These are phyloP conservation scores for Crocallis elinguaria DNA, from an alignment of 2,888 invertebrate genomes.

Conservation along the genomic window DNA sequence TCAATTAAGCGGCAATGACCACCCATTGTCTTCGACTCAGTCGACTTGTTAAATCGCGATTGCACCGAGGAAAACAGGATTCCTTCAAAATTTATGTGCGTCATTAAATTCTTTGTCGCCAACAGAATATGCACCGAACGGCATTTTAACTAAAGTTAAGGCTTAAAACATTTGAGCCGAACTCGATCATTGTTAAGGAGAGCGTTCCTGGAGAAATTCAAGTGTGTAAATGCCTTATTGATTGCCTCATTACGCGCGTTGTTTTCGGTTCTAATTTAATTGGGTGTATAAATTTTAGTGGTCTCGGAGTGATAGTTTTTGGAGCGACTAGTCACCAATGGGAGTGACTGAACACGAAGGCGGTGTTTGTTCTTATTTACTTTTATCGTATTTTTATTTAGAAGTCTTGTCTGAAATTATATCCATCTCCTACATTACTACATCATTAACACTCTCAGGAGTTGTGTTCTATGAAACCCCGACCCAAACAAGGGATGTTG, in stretches of 20 bases:
- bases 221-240: constrained; percentile 53
- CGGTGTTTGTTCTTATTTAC: constrained; percentile 1
- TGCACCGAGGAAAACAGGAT: constrained; percentile 55
- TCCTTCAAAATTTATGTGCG: constrained; percentile 68
- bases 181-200: constrained; percentile 59
- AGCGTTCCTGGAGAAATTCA: constrained; percentile 45
- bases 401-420: constrained; percentile 5
- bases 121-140: constrained; percentile 46
- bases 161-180: constrained; percentile 49
- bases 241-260: constrained; percentile 66
- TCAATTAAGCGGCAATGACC: constrained; percentile 62
- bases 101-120: constrained; percentile 65
- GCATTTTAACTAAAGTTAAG: constrained; percentile 77
- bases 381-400: constrained; percentile 32
- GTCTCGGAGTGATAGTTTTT: constrained; percentile 9
- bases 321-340: constrained; percentile 2
- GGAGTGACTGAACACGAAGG: constrained; percentile 3
- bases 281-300: constrained; percentile 61
- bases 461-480: too few species aligned
- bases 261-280: constrained; percentile 71
- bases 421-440: too few species aligned
- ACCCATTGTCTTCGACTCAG: constrained; percentile 74
- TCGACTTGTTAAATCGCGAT: constrained; percentile 67
- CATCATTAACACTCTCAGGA: too few species aligned
- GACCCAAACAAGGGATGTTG: too few species aligned